Conservation (phyloP, 2,797 vertebrate species). For the Thripadectes ignobilis region DNA sequence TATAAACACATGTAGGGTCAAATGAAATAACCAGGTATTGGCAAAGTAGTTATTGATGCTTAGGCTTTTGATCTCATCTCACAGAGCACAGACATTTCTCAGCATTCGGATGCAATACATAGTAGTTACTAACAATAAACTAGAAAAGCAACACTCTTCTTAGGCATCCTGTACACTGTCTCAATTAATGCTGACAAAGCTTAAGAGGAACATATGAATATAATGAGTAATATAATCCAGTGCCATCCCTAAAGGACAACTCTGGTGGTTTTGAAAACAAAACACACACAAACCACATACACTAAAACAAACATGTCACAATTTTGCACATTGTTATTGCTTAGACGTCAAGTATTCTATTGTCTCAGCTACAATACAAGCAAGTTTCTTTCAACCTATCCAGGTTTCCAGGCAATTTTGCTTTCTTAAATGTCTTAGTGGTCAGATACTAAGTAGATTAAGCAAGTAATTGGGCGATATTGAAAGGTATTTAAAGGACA, state of each 20-base stretch:
- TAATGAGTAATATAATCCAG: neutral
- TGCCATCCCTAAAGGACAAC: neutral
- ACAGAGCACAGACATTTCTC: neutral
- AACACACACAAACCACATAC: neutral
- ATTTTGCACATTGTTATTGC: neutral
- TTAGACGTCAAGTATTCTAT: accelerated
- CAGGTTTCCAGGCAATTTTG: neutral
- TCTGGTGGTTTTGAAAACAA: neutral
- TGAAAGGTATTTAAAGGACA: neutral
- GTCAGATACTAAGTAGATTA: neutral
- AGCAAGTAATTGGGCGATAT: neutral
- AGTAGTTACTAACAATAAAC: neutral
- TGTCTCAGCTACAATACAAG: neutral
- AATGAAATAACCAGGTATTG: neutral
- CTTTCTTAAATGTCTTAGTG: neutral
- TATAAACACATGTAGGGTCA: accelerated
- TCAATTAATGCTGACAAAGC: neutral
- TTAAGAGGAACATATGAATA: neutral
- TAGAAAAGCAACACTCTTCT: neutral
- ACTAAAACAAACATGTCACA: neutral
- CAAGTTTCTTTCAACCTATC: neutral
- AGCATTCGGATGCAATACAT: neutral
- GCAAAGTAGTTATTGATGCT: neutral
- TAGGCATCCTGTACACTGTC: neutral
- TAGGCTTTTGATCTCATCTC: neutral